These are phyloP conservation scores for Lagria hirta DNA, from an alignment of 2,888 invertebrate genomes.

Conservation along the genomic window DNA sequence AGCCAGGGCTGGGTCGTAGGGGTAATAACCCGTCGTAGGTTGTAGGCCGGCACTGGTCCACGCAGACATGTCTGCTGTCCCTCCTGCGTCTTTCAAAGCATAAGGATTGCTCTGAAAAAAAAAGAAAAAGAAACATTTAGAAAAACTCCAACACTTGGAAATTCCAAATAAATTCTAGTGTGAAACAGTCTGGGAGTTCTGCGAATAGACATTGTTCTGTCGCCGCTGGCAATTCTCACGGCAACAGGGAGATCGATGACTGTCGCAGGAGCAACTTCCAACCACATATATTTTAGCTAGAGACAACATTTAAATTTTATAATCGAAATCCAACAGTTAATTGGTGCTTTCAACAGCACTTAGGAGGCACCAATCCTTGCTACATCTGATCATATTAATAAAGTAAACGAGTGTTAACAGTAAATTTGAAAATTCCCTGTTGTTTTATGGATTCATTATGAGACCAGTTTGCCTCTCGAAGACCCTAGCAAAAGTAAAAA, in stretches of 20 bases:
- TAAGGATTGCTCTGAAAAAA: slow-evolving; percentile 85
- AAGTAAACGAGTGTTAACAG: slow-evolving; percentile 34
- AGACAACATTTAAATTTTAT: slow-evolving; percentile 37
- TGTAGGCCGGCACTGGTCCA: slow-evolving; percentile 90
- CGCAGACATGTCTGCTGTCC: slow-evolving; percentile 83
- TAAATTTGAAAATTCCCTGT: slow-evolving; percentile 34
- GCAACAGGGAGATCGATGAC: slow-evolving; percentile 47
- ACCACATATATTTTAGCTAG: slow-evolving; percentile 30
- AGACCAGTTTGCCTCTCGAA: slow-evolving; percentile 22
- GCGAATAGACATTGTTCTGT: slow-evolving; percentile 45
- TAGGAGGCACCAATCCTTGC: slow-evolving; percentile 8
- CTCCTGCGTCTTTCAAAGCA: slow-evolving; percentile 79
- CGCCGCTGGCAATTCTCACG: slow-evolving; percentile 44
- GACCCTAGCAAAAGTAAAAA: slow-evolving; percentile 17
- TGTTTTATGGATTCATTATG: slow-evolving; percentile 44
- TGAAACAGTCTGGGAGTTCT: slow-evolving; percentile 37
- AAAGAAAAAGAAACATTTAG: slow-evolving; percentile 34
- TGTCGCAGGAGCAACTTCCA: slow-evolving; percentile 31
- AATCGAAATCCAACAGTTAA: slow-evolving; percentile 37
- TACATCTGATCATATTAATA: slow-evolving; percentile 19
- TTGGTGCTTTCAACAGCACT: slow-evolving; percentile 32
- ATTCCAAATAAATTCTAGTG: neutral
- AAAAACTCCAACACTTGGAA: neutral
- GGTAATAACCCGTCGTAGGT: slow-evolving; percentile 89
- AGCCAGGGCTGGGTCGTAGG: slow-evolving; percentile 89